Evolutionary conservation across 2,797 vertebrate genomes (phyloP), one percentile per base, ranked within the genome.

Genomic region (Oreochromis mossambicus): DNA sequence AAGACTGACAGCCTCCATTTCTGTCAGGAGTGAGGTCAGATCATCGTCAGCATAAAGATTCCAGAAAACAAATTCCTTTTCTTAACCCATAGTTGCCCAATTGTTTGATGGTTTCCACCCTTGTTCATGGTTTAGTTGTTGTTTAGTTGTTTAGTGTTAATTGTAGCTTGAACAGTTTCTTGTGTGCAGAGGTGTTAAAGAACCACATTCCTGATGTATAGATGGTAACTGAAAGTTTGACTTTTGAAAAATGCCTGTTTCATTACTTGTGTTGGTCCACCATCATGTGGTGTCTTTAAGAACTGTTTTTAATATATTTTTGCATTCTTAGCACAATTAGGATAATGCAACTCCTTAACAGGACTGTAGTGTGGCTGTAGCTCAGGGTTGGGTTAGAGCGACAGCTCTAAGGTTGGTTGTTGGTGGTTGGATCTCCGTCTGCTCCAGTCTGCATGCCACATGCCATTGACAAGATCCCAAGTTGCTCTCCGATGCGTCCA

Each of bases 21-120:
- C 17, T 61, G 0, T 36, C 56, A 36, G 9, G 4, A n/a, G 17
- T 34, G 9, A 61, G 17, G 17, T 61, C 17, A 7, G 17, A 12
- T 34, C 56, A 61, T 61, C 9, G 34, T 61, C 9, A 0, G 3
- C 7, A 24, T 56, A 56, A 56, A 0, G 0, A 29, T 29, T 56
- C 54, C 54, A 56, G 24, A 56, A 8, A 56, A 56, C 24, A 1
- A 56, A 56, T 56, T 26, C 54, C 54, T 56, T 56, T 56, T 13
- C 12, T 43, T 26, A 17, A 2, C 1, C 54, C 54, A 56, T 56
- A 29, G 24, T 56, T 56, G 54, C 15, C 13, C 8, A 13, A 56
- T 9, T 26, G 26, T 55, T 55, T 56, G 1, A 54, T 56, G 0
- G 1, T 56, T 56, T 13, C 12, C 2, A 1, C 52, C 6, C 52